A percentile compares a stretch with the other conserved stretches of the same genome.
These are phyloP conservation scores for Drosophila melanica DNA, from an alignment of 1,140 invertebrate species.

Conservation along the genomic window DNA sequence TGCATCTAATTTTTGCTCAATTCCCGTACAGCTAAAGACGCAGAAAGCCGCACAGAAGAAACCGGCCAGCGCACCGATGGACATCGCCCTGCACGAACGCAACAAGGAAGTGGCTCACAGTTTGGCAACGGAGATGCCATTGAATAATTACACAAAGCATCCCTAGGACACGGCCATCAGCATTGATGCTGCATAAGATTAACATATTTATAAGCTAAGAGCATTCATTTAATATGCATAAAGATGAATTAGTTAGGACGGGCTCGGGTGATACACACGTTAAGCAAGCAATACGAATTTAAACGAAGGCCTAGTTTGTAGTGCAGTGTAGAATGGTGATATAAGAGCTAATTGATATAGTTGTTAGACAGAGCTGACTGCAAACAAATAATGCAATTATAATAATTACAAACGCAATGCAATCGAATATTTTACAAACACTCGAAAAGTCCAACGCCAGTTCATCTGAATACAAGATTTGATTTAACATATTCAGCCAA, in stretches of 20 bases:
- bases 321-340: slow-evolving; percentile 51
- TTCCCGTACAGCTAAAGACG: slow-evolving; percentile 69
- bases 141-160: slow-evolving; percentile 83
- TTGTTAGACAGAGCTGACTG: slow-evolving; percentile 3
- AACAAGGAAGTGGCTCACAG: slow-evolving; percentile 77
- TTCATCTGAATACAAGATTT: slow-evolving; percentile 14
- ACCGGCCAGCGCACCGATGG: slow-evolving; percentile 62
- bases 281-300: slow-evolving; percentile 57
- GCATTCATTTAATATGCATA: slow-evolving; percentile 29
- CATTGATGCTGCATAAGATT: slow-evolving; percentile 73
- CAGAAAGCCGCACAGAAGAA: slow-evolving; percentile 81
- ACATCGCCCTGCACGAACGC: slow-evolving; percentile 75
- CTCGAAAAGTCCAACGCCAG: background rate
- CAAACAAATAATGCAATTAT: slow-evolving; percentile 15
- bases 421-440: slow-evolving; percentile 7
- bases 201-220: slow-evolving; percentile 26
- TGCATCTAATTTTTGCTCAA: background rate
- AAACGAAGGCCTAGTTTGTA: slow-evolving; percentile 31
- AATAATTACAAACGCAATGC: slow-evolving; percentile 16
- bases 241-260: slow-evolving; percentile 22
- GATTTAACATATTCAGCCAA: slow-evolving; percentile 12
- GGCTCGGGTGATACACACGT: slow-evolving; percentile 68
- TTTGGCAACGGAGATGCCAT: slow-evolving; percentile 73
- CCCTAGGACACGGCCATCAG: slow-evolving; percentile 78
- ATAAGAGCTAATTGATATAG: slow-evolving; percentile 16